These are phyloP conservation scores for Nemotelus nigrinus DNA, from an alignment of 2,888 invertebrate species.

Conservation along the genomic window DNA sequence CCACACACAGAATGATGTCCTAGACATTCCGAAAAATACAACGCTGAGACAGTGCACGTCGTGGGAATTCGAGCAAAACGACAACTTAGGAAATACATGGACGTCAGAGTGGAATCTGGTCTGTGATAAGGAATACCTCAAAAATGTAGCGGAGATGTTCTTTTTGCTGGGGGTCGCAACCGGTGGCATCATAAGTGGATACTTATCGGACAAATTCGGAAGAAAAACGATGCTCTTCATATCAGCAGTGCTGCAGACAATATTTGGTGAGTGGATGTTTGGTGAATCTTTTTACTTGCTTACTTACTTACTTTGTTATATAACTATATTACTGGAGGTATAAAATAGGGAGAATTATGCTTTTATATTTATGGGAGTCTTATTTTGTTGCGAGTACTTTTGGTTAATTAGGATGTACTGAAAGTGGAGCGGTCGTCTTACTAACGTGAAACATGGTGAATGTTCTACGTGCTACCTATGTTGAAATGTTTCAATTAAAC, in stretches of 20 bases:
- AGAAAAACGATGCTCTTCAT: conserved; percentile 79
- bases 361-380: no score
- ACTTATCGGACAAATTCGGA: conserved; percentile 83
- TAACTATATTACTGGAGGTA: no score
- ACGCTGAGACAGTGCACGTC: conserved; percentile 67
- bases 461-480: no score
- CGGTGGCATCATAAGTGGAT: conserved; percentile 82
- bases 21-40: conserved; percentile 62
- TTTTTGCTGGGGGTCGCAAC: conserved; percentile 80
- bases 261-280: conserved; percentile 67
- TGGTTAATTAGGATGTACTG: no score
- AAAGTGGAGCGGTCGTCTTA: no score
- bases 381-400: no score
- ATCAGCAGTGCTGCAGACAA: conserved; percentile 75
- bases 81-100: conserved; percentile 72
- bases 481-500: no score
- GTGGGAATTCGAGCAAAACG: conserved; percentile 71
- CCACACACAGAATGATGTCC: conserved; percentile 15
- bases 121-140: conserved; percentile 76
- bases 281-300: not conserved
- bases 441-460: no score
- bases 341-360: no score
- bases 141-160: conserved; percentile 79
- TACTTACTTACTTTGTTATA: not conserved
- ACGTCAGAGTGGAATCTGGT: conserved; percentile 81